Conservation (phyloP, 2,888 invertebrate genomes). For the Diarsia rubi region DNA sequence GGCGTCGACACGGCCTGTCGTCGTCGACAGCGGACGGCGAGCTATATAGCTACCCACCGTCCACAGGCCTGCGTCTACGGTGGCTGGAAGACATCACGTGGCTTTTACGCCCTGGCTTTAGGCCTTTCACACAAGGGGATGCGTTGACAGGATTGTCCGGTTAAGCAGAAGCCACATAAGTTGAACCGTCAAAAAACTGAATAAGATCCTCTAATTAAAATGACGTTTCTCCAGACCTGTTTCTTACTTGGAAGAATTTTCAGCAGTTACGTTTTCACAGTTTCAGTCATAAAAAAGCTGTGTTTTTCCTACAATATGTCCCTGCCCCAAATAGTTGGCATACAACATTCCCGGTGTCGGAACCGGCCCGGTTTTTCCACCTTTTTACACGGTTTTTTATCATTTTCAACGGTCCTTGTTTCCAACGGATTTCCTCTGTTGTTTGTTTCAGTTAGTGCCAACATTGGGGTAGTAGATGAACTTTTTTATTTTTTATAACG, state of each 20-base stretch:
- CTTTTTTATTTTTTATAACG: constrained; percentile 28
- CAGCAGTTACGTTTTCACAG: constrained; percentile 10
- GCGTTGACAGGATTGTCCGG: no score
- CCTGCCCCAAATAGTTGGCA: constrained; percentile 49
- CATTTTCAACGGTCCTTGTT: constrained; percentile 67
- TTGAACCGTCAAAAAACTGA: no score
- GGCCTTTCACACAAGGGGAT: no score
- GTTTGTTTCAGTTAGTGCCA: constrained; percentile 73
- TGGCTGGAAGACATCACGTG: no score
- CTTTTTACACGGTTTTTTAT: constrained; percentile 58
- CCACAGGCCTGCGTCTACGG: no score
- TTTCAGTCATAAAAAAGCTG: constrained; percentile 31
- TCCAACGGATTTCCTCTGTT: constrained; percentile 69
- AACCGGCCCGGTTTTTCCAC: constrained; percentile 46
- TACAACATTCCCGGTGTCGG: constrained; percentile 45
- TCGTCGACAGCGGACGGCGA: no score
- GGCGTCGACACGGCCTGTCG: no score
- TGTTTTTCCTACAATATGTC: constrained; percentile 50
- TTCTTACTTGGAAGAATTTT: constrained; percentile 26
- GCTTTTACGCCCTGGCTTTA: no score
- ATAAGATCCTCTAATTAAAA: constrained; percentile 38
- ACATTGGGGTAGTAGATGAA: constrained; percentile 48
- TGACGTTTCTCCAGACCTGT: neutral
- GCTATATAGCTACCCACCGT: no score
- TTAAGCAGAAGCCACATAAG: no score